Evolutionary conservation across 2,113 vertebrate species (phyloP), one percentile per base, ranked within the genome.

Genomic region (Platysternon megacephalum): DNA sequence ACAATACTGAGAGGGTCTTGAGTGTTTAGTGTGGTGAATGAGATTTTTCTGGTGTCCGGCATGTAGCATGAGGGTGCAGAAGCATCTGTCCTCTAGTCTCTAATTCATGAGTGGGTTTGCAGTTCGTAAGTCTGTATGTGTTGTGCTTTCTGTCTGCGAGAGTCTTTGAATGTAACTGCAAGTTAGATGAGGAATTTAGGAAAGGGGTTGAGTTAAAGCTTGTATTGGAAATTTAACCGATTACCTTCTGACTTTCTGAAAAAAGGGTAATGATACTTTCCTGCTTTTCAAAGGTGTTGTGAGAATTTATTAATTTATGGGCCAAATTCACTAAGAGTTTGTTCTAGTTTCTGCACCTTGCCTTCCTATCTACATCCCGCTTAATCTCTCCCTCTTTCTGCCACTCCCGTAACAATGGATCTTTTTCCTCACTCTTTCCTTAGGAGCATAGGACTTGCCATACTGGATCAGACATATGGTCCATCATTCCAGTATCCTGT

Each of bases 401-500:
- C 42, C 74, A 76, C 22, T 46, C 4, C 24, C 6, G 14, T 78
- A 76, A 76, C 26, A n/a, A 90, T 55, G 2, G 19, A 10, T 76
- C 11, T 22, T 86, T 26, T 79, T 4, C 86, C 3, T 85, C 90
- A 35, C 4, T 86, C 3, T 51, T 82, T 91, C 29, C 14, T 87
- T 78, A 65, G 7, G 35, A 76, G 90, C 86, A 44, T 17, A 58
- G 44, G 1, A 85, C 29, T 8, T 90, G 49, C 12, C 3, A 6
- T 52, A 19, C 3, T 51, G 72, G 22, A 44, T 74, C 84, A 61
- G 1, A 79, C 1, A 2, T 65, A 10, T 86, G 19, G 1, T 86
- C 7, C 8, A 5, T 61, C 1, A 2, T 6, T 24, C 0, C 3
- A 79, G 39, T 51, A 35, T 5, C 21, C 2, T 42, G 2, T 74